phyloP scores from a whole-genome alignment of 2,113 vertebrate species.

The Psilopsiagon aymara region DNA sequence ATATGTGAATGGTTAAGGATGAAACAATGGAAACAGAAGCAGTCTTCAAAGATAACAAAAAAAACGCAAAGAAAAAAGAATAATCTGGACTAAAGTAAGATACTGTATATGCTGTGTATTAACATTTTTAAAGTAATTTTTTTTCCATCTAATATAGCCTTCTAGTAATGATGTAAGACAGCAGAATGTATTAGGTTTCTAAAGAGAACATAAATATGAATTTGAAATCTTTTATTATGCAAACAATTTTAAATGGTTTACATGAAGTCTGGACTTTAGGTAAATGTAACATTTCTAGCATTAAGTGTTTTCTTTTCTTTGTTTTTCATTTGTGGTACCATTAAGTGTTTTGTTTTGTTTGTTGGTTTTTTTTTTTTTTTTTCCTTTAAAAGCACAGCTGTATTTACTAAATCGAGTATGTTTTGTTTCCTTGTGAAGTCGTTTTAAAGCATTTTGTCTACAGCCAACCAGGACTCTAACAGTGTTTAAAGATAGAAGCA shows the following conservation, averaged over 20 bases:
- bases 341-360: neutral
- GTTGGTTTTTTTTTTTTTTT: neutral
- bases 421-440: slow-evolving; percentile 53
- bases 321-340: neutral
- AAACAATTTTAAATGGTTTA: slow-evolving; percentile 22
- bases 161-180: slow-evolving; percentile 34
- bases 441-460: slow-evolving; percentile 58
- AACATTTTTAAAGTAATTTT: slow-evolving; percentile 47
- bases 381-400: slow-evolving; percentile 55
- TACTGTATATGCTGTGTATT: slow-evolving; percentile 2
- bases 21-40: slow-evolving; percentile 81
- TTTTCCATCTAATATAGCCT: neutral
- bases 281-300: slow-evolving; percentile 40
- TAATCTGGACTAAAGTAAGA: slow-evolving; percentile 57
- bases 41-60: slow-evolving; percentile 75
- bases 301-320: neutral
- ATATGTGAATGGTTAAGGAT: slow-evolving; percentile 83
- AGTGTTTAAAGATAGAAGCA: slow-evolving; percentile 56
- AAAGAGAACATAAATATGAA: slow-evolving; percentile 41
- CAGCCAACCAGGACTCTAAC: slow-evolving; percentile 16
- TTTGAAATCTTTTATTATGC: slow-evolving; percentile 40
- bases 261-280: slow-evolving; percentile 18
- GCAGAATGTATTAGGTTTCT: slow-evolving; percentile 21
- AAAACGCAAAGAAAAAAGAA: neutral
- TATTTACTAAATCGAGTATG: slow-evolving; percentile 60